Evolutionary conservation across 2,888 invertebrate species (phyloP).

Genomic region (Dicyrtoma fusca): DNA sequence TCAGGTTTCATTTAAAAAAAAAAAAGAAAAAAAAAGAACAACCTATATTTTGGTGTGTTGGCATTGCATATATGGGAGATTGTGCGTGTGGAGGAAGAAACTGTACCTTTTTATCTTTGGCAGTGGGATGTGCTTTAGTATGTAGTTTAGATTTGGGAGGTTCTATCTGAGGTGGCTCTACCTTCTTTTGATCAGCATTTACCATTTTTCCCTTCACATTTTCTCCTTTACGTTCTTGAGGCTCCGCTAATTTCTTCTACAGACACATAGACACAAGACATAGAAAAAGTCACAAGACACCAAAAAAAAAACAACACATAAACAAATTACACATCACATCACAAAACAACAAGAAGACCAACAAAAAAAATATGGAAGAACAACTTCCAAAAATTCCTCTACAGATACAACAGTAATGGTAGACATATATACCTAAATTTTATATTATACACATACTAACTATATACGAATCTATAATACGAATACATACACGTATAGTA

Average conservation of each 20-base stretch:
- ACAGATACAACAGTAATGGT: no score
- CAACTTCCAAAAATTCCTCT: neutral
- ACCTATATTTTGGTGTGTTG: neutral
- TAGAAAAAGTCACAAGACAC: conserved; percentile 2
- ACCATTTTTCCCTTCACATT: conserved; percentile 37
- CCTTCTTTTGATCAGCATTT: conserved; percentile 35
- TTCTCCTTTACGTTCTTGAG: conserved; percentile 26
- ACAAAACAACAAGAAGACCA: no score
- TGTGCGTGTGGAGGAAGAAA: neutral
- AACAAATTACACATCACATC: neutral
- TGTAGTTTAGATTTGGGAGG: conserved; percentile 38
- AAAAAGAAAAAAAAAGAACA: no score
- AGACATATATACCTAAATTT: no score
- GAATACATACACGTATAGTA: neutral
- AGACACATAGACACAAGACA: conserved; percentile 21
- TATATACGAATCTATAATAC: neutral
- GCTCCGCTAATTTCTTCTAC: conserved; percentile 20
- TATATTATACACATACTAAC: neutral
- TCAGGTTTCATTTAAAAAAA: no score
- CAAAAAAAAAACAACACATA: conserved; percentile 14
- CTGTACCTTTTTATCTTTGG: conserved; percentile 37
- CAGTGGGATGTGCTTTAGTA: conserved; percentile 15
- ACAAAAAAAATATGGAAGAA: neutral
- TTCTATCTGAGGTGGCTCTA: conserved; percentile 55
- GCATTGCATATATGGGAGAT: no score